Conservation (phyloP, 2,888 invertebrate genomes). For the Andrena bicolor region DNA sequence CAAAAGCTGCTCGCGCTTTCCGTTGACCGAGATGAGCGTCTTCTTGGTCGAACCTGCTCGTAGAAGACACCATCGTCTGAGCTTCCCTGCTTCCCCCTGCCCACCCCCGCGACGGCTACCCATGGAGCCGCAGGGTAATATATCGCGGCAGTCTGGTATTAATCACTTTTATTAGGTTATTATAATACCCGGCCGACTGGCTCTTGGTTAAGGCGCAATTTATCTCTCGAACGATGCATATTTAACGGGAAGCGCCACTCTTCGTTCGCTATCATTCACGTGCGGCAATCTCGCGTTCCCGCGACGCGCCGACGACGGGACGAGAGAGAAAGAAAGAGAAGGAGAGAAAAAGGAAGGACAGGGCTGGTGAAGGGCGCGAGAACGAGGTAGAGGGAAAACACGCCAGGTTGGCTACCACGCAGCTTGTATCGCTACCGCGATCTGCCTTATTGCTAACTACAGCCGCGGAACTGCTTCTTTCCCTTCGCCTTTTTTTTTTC, state of each 20-base stretch:
- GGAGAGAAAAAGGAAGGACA: conserved; percentile 24
- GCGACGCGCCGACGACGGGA: conserved; percentile 29
- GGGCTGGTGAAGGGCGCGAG: not conserved
- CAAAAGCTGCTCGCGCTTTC: conserved; percentile 14
- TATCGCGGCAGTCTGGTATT: conserved; percentile 77
- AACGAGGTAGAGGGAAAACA: conserved; percentile 30
- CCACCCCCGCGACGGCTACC: conserved; percentile 19
- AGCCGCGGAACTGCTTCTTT: conserved; percentile 44
- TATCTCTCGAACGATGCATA: conserved; percentile 78
- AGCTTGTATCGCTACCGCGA: conserved; percentile 67
- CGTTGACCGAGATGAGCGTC: conserved; percentile 26
- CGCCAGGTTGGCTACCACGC: conserved; percentile 46
- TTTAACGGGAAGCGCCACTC: conserved; percentile 78
- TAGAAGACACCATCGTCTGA: conserved; percentile 50
- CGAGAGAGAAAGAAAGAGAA: conserved; percentile 23
- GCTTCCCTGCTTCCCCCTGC: conserved; percentile 3
- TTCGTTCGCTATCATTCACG: conserved; percentile 75
- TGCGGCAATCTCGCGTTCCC: conserved; percentile 69
- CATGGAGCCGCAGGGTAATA: conserved; percentile 69
- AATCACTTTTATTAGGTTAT: conserved; percentile 82
- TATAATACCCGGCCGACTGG: conserved; percentile 79
- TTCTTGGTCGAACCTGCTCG: conserved; percentile 18
- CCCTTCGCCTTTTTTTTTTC: conserved; percentile 6
- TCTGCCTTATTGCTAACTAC: conserved; percentile 75
- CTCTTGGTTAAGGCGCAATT: conserved; percentile 80